Evolutionary conservation across 1,140 invertebrate species (phyloP).

Genomic region (Ylistrum balloti): DNA sequence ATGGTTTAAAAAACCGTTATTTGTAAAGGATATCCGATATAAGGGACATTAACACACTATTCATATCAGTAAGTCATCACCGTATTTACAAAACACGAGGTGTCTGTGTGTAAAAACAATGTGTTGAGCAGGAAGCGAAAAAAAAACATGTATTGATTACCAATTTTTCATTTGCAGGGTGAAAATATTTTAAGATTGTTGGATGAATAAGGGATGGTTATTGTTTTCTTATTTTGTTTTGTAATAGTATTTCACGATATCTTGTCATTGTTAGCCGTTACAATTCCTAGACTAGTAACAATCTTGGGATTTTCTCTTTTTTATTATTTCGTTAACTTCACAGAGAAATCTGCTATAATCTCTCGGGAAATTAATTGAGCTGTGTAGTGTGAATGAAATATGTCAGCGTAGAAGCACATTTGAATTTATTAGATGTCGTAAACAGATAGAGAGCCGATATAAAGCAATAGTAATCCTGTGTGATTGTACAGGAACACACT

Average conservation of each 20-base stretch:
- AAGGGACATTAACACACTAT: too few species aligned
- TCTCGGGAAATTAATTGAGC: not conserved
- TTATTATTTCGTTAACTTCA: not conserved
- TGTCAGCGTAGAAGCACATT: not conserved
- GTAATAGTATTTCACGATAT: not conserved
- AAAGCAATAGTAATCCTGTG: not conserved
- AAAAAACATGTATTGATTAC: not conserved
- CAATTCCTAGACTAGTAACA: not conserved
- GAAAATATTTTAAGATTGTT: constrained; percentile 1
- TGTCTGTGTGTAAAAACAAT: not conserved
- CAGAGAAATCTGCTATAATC: not conserved
- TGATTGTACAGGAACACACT: too few species aligned
- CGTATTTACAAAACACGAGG: not conserved
- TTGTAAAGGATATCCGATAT: too few species aligned
- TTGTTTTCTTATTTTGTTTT: not conserved
- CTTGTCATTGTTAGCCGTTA: not conserved
- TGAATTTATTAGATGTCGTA: not conserved
- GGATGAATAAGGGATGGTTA: not conserved
- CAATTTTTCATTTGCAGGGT: constrained; percentile 20
- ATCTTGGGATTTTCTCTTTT: not conserved
- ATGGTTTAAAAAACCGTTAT: too few species aligned
- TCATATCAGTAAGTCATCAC: too few species aligned
- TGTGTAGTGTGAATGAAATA: not conserved
- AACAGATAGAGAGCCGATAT: not conserved
- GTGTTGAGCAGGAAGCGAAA: not conserved